Evolutionary conservation across 2,888 invertebrate species (phyloP), one percentile per base, ranked within the genome.

Genomic region (Dasysyrphus albostriatus): DNA sequence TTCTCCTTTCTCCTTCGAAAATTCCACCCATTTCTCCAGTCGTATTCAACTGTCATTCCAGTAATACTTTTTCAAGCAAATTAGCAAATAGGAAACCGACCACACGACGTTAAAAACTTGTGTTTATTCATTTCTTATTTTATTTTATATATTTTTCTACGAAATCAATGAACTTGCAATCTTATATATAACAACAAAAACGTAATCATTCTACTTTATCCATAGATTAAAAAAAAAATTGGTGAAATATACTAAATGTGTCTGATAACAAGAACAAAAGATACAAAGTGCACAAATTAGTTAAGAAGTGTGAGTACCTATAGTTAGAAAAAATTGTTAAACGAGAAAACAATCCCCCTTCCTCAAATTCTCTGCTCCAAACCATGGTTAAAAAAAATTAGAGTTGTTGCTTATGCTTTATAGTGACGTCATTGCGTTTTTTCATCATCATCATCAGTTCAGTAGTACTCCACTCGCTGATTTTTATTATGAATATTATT

Each of bases 391-490:
- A 16, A 51, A 1, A n/a, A 39, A 37, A 69, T 47, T 29, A 39
- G 12, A 44, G 67, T 72, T 77, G 70, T 78, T 83, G 87, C 78
- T 82, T 82, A 58, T 78, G 74, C 24, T 72, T 69, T 69, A 16
- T 70, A 69, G 82, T 87, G 87, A 87, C 87, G 87, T 87, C 87
- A 87, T 87, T 75, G 56, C 19, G 65, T 70, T 61, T 63, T 72
- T 54, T 54, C 19, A 9, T 54, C 29, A 49, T 47, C 37, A 34
- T 47, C 47, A 24, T 24, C 3, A 24, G 24, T 24, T n/a, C n/a
- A 24, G 12, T 24, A 61, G 29, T 19, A 37, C 59, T 69, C 37
- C 34, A 19, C 9, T 78, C 32, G 9, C 49, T 47, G 24, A 59
- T 16, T 72, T 29, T 39, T 24, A 49, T 81, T 58, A 39, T 63